A percentile compares a stretch with the other conserved stretches of the same genome.
Conservation (phyloP, 2,888 invertebrate genomes). For the Rhagonycha fulva region DNA sequence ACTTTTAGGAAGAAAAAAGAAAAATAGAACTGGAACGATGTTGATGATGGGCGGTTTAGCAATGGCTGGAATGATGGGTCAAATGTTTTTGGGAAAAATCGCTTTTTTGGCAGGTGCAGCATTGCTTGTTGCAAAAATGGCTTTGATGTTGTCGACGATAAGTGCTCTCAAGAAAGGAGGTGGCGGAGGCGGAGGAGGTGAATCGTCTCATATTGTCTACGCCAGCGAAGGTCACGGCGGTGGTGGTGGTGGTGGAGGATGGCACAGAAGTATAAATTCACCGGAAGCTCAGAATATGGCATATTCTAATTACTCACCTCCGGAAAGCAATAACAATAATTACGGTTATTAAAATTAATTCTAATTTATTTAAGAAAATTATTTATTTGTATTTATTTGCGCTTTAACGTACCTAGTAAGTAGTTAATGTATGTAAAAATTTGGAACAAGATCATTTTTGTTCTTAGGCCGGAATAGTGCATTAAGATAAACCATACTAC, state of each 20-base stretch:
- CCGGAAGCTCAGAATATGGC: slow-evolving; percentile 5
- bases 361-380: not conserved
- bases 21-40: slow-evolving; percentile 53
- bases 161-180: slow-evolving; percentile 68
- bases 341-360: not conserved
- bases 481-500: not conserved
- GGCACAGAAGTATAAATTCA: slow-evolving; percentile 37
- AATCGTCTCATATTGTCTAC: slow-evolving; percentile 57
- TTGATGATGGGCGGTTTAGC: slow-evolving; percentile 66
- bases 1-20: slow-evolving; percentile 34
- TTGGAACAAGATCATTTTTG: not conserved
- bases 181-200: slow-evolving; percentile 58
- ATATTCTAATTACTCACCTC: not conserved
- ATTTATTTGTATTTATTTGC: slow-evolving; percentile 3
- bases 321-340: slow-evolving; percentile 5
- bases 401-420: not conserved
- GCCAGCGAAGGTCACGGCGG: slow-evolving; percentile 52
- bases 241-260: slow-evolving; percentile 45
- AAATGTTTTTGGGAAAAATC: slow-evolving; percentile 70
- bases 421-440: not conserved
- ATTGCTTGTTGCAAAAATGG: slow-evolving; percentile 68
- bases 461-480: not conserved
- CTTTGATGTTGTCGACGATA: slow-evolving; percentile 63
- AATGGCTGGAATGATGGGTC: slow-evolving; percentile 66
- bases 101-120: slow-evolving; percentile 70